A percentile compares a stretch with the other conserved stretches of the same genome.
phyloP scores from a whole-genome alignment of 2,113 vertebrate species.

The Mormyrus lacerda region DNA sequence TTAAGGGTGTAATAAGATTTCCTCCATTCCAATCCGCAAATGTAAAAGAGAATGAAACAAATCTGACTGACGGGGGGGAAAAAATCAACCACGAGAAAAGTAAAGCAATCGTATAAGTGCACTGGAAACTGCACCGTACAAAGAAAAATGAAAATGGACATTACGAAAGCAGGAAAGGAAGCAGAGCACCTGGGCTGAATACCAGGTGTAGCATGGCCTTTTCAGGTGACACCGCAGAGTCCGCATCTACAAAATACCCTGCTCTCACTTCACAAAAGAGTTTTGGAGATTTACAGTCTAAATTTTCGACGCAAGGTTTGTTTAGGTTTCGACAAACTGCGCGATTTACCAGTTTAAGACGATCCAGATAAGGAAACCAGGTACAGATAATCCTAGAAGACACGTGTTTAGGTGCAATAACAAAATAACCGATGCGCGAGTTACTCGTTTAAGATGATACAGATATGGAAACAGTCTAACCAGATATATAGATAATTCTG shows the following conservation, averaged over 20 bases:
- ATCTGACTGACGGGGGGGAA: background rate
- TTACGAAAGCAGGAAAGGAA: background rate
- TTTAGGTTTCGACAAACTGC: background rate
- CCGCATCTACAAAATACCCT: background rate
- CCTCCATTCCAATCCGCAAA: background rate
- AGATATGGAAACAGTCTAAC: background rate
- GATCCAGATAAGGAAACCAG: background rate
- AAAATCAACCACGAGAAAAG: background rate
- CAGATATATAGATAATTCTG: background rate
- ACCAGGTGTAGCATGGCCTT: background rate
- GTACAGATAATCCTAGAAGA: background rate
- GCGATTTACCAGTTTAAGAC: background rate
- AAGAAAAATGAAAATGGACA: background rate
- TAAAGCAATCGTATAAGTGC: background rate
- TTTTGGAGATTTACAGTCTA: background rate
- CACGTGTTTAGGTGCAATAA: background rate
- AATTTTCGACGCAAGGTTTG: background rate
- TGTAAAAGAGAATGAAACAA: background rate
- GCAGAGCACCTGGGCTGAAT: background rate
- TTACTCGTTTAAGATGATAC: background rate
- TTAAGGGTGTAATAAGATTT: background rate
- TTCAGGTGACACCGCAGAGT: background rate
- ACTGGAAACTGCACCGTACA: background rate
- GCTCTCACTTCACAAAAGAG: background rate
- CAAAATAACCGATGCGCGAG: background rate